Evolutionary conservation across 2,797 vertebrate species (phyloP), one percentile per base, ranked within the genome.

Genomic region (Myotis daubentonii): DNA sequence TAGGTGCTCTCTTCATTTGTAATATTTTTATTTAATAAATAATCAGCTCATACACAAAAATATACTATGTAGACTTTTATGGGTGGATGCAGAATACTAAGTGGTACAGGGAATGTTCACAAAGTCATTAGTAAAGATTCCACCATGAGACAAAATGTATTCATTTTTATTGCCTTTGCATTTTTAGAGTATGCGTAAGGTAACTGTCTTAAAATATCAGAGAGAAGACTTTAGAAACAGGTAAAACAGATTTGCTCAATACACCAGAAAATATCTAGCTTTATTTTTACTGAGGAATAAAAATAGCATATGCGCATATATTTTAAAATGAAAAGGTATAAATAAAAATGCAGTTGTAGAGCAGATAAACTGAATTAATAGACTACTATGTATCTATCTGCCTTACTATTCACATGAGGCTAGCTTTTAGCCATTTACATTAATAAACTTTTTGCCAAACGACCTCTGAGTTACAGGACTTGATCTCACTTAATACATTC

Each of bases 251-350:
- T 23, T 91, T 90, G 25, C 49, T 95, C 95, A 97, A 94, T 89
- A 95, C 41, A 87, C 80, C 62, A 70, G 60, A 91, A 97, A 96
- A 87, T 81, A 87, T 94, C 49, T 90, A 51, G 57, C 47, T 96
- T 95, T 93, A 93, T 96, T 97, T 96, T 96, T 84, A 87, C 75
- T 95, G 44, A 70, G 51, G 70, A 76, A 89, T 96, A 96, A 97
- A 95, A 97, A 96, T 94, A 96, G 92, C n/a, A 23, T 87, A 95
- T 71, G 74, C 0, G 6, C 71, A 83, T 94, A 60, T 95, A 95
- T 95, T 95, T 95, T 89, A 41, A 95, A 97, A 96, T 93, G 83
- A 94, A 94, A 96, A 95, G n/a, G 55, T 93, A 91, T 70, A 97
- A 97, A 95, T 95, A 96, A 95, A 95, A 91, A 66, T 85, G 44